Percentiles rank a stretch among this genome's conserved stretches.
These are phyloP conservation scores for Ricordea florida DNA, from an alignment of 92 coral and sea anemone species.

Conservation along the genomic window DNA sequence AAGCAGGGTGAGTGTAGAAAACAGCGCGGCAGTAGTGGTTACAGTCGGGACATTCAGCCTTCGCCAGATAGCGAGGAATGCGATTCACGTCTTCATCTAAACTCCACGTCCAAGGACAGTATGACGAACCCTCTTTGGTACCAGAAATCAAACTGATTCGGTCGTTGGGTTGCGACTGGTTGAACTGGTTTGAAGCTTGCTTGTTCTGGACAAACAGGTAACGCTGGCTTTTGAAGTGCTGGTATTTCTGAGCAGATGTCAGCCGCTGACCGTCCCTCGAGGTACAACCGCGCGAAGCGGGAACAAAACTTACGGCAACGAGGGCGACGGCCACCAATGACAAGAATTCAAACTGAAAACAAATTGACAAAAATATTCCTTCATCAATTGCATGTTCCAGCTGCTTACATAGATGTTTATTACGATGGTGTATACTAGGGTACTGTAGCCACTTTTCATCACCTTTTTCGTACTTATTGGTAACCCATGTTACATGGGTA, in stretches of 20 bases:
- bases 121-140: neutral
- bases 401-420: too few species aligned
- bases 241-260: too few species aligned
- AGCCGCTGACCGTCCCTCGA: too few species aligned
- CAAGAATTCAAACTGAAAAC: neutral
- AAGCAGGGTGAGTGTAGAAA: constrained; percentile 31
- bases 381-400: too few species aligned
- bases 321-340: neutral
- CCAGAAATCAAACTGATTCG: neutral
- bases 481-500: too few species aligned
- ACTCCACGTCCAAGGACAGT: constrained; percentile 55
- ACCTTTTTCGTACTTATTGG: too few species aligned
- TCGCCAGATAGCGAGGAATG: constrained; percentile 41
- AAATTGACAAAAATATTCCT: neutral
- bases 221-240: too few species aligned
- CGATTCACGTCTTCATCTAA: constrained; percentile 14
- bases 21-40: constrained; percentile 22
- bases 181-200: neutral
- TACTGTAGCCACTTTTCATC: too few species aligned
- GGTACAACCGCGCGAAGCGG: too few species aligned
- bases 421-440: too few species aligned
- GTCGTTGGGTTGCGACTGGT: neutral
- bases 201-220: constrained; percentile 9
- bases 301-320: neutral
- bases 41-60: constrained; percentile 40